Evolutionary conservation across 2,888 invertebrate species (phyloP), one percentile per base, ranked within the genome.

Genomic region (Alsophila aescularia): DNA sequence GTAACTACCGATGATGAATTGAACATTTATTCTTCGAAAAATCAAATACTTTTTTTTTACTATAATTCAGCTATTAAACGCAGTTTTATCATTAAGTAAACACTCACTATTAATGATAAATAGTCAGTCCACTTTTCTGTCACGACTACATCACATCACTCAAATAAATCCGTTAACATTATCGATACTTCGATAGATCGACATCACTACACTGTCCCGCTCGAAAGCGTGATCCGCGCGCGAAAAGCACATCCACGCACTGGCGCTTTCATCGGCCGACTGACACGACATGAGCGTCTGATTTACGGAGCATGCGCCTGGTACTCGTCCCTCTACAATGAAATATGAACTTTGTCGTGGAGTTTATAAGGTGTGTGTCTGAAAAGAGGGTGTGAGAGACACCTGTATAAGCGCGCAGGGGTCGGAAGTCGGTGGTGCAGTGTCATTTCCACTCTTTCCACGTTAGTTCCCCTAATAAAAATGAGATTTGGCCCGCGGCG

Each of bases 391-490:
- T 12, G 13, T n/a, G 2, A 74, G 79, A 77, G 87, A 86, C 89
- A 88, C 89, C 89, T 89, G 88, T 88, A 81, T 77, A 82, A 75
- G 74, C 78, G 76, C 71, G 77, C 75, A 72, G 82, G 77, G 85
- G 83, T 86, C 84, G 89, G 88, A 89, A 89, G 87, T 87, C 81
- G 79, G 80, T 81, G 85, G 83, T 90, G 90, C 90, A 90, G 83
- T 87, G 90, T 90, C 89, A 89, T 87, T 90, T 86, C 87, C 85
- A 87, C 87, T 85, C 79, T 79, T 81, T 82, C 84, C 84, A 86
- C 87, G 79, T 83, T 81, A 82, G 83, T 87, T 83, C 85, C n/a
- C 79, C 83, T 83, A 85, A 86, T 89, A 88, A 86, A 87, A 89
- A 86, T 83, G 83, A 82, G 86, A 88, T 89, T 89, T 83, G 80